Evolutionary conservation across 2,888 invertebrate genomes (phyloP).

Genomic region (Phortica okadai): DNA sequence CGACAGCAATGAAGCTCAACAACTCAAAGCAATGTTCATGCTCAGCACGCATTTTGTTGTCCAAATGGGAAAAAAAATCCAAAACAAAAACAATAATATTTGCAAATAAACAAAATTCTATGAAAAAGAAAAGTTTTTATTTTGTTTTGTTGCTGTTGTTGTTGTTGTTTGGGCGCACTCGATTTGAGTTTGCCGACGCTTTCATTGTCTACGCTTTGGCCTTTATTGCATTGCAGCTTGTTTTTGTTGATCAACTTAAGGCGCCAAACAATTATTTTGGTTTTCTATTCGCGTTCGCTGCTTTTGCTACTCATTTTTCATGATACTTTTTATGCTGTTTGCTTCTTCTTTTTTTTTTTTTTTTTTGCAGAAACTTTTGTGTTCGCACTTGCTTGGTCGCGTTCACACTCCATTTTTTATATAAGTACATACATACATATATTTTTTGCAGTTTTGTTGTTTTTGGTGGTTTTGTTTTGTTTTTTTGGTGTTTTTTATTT

Average conservation of each 20-base stretch:
- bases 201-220: not conserved
- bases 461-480: conserved; percentile 19
- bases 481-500: conserved; percentile 5
- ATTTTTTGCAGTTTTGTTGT: not conserved
- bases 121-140: no score
- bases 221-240: not conserved
- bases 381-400: conserved; percentile 33
- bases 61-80: not conserved
- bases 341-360: not conserved
- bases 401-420: not conserved
- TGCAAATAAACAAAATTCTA: not conserved
- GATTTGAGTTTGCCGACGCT: conserved; percentile 53
- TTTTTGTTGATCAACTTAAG: conserved; percentile 10
- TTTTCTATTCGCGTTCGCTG: not conserved
- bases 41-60: conserved; percentile 22
- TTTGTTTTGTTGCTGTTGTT: not conserved
- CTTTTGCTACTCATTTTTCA: not conserved
- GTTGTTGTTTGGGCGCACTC: conserved; percentile 41
- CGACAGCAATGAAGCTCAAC: conserved; percentile 6
- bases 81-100: not conserved
- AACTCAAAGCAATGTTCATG: not conserved
- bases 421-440: not conserved
- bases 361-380: not conserved
- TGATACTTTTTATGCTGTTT: not conserved
- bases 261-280: conserved; percentile 62